phyloP scores from a whole-genome alignment of 2,888 invertebrate genomes.

The Stramonita haemastoma region DNA sequence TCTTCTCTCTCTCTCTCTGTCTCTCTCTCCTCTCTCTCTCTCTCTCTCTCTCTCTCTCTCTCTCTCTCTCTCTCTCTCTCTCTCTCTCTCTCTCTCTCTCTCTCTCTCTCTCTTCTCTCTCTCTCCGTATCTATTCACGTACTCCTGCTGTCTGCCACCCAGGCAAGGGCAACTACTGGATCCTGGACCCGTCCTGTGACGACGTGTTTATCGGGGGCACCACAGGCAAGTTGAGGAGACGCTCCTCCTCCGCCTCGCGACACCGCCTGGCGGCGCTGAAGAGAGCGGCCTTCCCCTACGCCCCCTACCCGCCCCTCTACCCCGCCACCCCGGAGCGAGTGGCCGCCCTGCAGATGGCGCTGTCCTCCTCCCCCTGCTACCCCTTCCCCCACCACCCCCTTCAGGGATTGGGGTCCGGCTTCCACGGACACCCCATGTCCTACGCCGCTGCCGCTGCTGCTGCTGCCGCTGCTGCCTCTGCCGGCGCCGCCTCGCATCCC shows the following conservation, averaged over 20 bases:
- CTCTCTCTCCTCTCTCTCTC: not conserved
- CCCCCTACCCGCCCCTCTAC: constrained; percentile 52
- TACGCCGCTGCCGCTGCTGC: constrained; percentile 29
- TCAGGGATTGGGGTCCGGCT: constrained; percentile 19
- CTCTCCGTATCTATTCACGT: too few species aligned
- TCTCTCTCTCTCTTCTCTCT: not conserved
- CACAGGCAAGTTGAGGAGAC: constrained; percentile 94
- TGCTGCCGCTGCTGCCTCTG: not conserved
- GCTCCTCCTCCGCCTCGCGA: constrained; percentile 90
- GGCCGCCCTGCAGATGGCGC: constrained; percentile 40
- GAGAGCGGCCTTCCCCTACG: constrained; percentile 80
- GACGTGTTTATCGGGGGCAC: constrained; percentile 99
- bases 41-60: not conserved
- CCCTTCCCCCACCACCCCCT: constrained; percentile 25
- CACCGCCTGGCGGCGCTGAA: constrained; percentile 89
- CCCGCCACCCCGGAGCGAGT: constrained; percentile 29
- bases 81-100: not conserved
- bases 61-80: not conserved
- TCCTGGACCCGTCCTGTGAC: constrained; percentile 97
- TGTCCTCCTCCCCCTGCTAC: constrained; percentile 36
- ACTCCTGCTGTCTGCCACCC: too few species aligned
- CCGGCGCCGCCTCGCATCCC: not conserved
- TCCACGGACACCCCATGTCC: constrained; percentile 29
- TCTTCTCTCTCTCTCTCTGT: not conserved
- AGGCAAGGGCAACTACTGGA: constrained; percentile 99